Conservation (phyloP, 2,888 invertebrate genomes). For the Nomada flava region DNA sequence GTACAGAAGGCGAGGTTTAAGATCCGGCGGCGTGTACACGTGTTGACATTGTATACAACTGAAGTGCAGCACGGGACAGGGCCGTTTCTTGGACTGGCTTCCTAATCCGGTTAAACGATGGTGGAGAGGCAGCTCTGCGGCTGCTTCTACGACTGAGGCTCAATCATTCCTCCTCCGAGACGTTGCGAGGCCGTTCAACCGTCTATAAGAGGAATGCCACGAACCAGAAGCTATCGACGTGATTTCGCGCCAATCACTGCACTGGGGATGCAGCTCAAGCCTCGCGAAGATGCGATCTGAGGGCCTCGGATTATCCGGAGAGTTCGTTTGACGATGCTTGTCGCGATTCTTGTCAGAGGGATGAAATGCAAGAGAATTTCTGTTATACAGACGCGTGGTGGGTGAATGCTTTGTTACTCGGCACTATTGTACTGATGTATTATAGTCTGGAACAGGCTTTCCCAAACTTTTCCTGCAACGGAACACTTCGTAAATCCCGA, state of each 20-base stretch:
- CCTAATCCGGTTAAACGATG: slow-evolving; percentile 82
- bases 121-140: slow-evolving; percentile 76
- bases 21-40: slow-evolving; percentile 7
- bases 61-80: slow-evolving; percentile 68
- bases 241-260: slow-evolving; percentile 18
- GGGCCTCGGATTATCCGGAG: not conserved
- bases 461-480: no score
- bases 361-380: no score
- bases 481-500: no score
- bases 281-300: not conserved
- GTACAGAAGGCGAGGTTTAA: not conserved
- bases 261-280: not conserved
- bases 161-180: slow-evolving; percentile 77
- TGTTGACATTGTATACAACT: slow-evolving; percentile 51
- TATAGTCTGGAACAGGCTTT: no score
- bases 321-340: no score
- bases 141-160: slow-evolving; percentile 79
- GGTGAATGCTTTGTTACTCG: no score
- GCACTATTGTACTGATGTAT: no score
- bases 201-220: slow-evolving; percentile 43
- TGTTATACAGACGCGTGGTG: no score
- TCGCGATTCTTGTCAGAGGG: no score
- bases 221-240: slow-evolving; percentile 3
- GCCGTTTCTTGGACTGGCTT: slow-evolving; percentile 79
- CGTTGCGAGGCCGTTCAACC: slow-evolving; percentile 82